Evolutionary conservation across 2,797 vertebrate genomes (phyloP).

Genomic region (Serranus cabrilla): DNA sequence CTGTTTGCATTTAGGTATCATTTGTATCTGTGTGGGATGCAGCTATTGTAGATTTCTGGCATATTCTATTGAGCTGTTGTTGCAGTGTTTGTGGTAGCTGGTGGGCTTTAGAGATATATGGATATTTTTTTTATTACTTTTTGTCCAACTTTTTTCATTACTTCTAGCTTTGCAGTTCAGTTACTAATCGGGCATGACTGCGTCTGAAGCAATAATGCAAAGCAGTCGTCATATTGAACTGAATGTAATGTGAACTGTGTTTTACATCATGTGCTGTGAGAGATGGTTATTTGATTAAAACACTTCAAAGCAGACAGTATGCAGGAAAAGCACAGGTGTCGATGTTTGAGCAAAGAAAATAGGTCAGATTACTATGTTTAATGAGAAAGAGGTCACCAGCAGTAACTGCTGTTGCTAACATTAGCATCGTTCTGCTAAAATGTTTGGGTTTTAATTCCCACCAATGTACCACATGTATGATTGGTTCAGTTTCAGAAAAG

Average conservation of each 20-base stretch:
- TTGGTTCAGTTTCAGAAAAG: neutral
- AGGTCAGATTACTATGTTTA: neutral
- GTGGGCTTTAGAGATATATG: constrained; percentile 27
- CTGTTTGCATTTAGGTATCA: constrained; percentile 43
- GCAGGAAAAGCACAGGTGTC: neutral
- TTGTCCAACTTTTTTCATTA: constrained; percentile 46
- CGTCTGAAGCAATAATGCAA: constrained; percentile 3
- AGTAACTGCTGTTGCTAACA: neutral
- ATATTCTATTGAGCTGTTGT: constrained; percentile 17
- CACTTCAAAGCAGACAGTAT: neutral
- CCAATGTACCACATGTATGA: neutral
- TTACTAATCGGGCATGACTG: constrained; percentile 6
- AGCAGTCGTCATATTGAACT: neutral
- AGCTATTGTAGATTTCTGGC: constrained; percentile 22
- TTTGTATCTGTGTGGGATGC: constrained; percentile 44
- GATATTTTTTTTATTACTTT: constrained; percentile 45
- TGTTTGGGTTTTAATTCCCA: neutral
- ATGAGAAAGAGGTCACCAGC: neutral
- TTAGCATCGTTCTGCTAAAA: neutral
- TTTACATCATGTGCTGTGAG: too few species aligned
- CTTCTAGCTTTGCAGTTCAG: neutral
- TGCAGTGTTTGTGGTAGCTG: constrained; percentile 3
- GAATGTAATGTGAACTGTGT: too few species aligned
- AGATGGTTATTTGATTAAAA: neutral
- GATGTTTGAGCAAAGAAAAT: neutral